Evolutionary conservation across 2,113 vertebrate species (phyloP).

Genomic region (Mustela lutreola): DNA sequence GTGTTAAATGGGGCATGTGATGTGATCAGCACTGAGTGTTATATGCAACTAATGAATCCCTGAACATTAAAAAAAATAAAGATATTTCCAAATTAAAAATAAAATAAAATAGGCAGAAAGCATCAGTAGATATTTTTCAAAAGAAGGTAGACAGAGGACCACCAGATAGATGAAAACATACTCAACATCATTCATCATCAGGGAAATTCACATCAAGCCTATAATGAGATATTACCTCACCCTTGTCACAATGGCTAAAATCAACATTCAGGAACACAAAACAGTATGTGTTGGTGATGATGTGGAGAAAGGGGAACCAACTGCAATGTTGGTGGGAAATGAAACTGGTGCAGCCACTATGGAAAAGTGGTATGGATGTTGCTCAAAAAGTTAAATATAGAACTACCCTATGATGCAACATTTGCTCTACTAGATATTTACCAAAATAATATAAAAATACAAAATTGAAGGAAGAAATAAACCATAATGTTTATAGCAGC

Average conservation of each 20-base stretch:
- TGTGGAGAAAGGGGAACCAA: neutral
- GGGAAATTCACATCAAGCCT: neutral
- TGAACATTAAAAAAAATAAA: no score
- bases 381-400: neutral
- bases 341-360: neutral
- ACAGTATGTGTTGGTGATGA: neutral
- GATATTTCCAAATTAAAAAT: no score
- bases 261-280: neutral
- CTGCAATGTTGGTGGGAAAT: neutral
- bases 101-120: neutral
- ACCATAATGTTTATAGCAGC: neutral
- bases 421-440: neutral
- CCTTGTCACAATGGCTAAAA: neutral
- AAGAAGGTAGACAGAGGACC: neutral
- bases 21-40: no score
- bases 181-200: neutral
- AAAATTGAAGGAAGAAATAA: neutral
- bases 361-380: neutral
- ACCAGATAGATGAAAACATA: neutral
- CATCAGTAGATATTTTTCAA: neutral
- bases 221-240: neutral
- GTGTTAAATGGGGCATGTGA: no score
- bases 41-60: no score
- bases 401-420: neutral
- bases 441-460: neutral